Conservation (phyloP, 1,140 invertebrate species). For the Drosophila funebris region DNA sequence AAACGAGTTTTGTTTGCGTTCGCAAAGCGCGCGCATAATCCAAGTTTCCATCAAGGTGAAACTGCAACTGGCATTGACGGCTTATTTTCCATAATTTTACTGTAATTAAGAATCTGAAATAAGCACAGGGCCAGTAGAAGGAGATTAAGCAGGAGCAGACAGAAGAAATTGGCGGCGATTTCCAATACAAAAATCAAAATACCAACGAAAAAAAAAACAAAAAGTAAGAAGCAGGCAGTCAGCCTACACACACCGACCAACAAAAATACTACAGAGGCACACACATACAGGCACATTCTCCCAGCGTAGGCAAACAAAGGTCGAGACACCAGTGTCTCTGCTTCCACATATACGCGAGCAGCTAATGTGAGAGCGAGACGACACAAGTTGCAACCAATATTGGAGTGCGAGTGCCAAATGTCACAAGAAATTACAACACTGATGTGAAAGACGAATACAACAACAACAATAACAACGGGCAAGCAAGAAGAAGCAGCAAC, state of each 20-base stretch:
- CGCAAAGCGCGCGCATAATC: conserved; percentile 50
- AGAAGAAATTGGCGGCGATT: conserved; percentile 66
- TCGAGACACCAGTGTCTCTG: conserved; percentile 16
- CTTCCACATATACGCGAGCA: conserved; percentile 13
- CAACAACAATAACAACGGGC: conserved; percentile 44
- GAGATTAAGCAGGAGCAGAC: conserved; percentile 9
- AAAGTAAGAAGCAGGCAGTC: conserved; percentile 23
- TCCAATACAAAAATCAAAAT: conserved; percentile 62
- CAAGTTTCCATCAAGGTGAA: conserved; percentile 48
- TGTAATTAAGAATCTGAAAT: conserved; percentile 9
- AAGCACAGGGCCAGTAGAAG: neutral
- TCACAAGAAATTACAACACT: conserved; percentile 79
- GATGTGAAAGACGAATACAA: conserved; percentile 51
- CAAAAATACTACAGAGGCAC: conserved; percentile 38
- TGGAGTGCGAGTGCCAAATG: conserved; percentile 68
- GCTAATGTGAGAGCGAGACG: conserved; percentile 18
- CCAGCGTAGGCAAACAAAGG: conserved; percentile 44
- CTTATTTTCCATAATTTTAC: conserved; percentile 13
- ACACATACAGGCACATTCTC: conserved; percentile 5
- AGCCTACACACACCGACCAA: conserved; percentile 22
- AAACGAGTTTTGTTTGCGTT: conserved; percentile 55
- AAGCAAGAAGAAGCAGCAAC: conserved; percentile 49
- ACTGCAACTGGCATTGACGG: conserved; percentile 45
- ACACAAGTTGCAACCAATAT: conserved; percentile 29
- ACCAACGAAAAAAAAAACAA: conserved; percentile 39